Percentiles rank a stretch among this genome's conserved stretches.
These are phyloP conservation scores for Chouioia cunea DNA, from an alignment of 2,888 invertebrate species.

Conservation along the genomic window DNA sequence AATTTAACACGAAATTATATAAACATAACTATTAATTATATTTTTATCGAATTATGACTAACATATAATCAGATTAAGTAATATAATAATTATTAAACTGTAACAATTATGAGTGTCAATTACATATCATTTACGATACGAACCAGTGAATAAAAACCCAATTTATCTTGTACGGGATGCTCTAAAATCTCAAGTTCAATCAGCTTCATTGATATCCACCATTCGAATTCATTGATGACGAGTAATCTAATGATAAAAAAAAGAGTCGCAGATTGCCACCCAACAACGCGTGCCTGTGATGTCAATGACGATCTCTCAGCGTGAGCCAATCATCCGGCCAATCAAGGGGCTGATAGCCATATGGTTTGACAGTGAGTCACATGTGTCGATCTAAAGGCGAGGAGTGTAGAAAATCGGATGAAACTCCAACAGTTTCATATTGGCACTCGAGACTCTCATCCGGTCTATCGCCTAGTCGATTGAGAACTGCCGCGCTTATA, in stretches of 20 bases:
- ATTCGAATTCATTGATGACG: not conserved
- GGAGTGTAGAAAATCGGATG: slow-evolving; percentile 46
- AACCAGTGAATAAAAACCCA: not conserved
- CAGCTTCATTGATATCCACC: too few species aligned
- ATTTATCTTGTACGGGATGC: not conserved
- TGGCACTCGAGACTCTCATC: slow-evolving; percentile 53
- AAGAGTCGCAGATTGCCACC: slow-evolving; percentile 8
- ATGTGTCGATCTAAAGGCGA: slow-evolving; percentile 42
- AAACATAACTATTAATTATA: too few species aligned
- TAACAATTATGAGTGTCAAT: too few species aligned
- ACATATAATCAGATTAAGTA: too few species aligned
- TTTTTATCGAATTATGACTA: too few species aligned
- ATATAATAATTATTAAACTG: too few species aligned
- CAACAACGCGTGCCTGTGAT: slow-evolving; percentile 5
- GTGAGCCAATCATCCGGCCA: slow-evolving; percentile 16
- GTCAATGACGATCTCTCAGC: slow-evolving; percentile 8
- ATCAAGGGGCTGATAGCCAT: not conserved
- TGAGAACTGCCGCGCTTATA: not conserved
- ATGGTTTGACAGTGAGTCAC: slow-evolving; percentile 40
- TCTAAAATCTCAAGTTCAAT: too few species aligned
- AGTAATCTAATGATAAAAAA: slow-evolving; percentile 20
- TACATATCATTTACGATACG: too few species aligned
- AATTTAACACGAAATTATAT: too few species aligned
- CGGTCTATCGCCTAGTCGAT: slow-evolving; percentile 36
- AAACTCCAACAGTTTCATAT: slow-evolving; percentile 48